These are phyloP conservation scores for Heliocidaris erythrogramma DNA, from an alignment of 35 echinoderm and acorn worm species.

Conservation along the genomic window DNA sequence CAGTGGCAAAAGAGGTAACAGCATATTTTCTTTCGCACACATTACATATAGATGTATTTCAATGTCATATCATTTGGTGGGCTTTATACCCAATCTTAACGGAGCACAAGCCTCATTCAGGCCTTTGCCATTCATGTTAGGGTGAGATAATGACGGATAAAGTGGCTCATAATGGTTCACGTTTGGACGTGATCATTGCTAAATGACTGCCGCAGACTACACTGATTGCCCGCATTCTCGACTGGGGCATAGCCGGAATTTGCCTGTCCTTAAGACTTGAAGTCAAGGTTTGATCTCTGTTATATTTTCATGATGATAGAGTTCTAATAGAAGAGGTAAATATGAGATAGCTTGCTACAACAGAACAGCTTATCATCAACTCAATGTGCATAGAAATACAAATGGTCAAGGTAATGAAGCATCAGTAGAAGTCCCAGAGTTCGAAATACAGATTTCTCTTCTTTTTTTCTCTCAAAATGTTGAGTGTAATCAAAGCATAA, in stretches of 20 bases:
- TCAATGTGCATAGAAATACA: too few species aligned
- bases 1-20: too few species aligned
- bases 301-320: not conserved
- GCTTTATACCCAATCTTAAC: not conserved
- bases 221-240: not conserved
- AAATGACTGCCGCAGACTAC: not conserved
- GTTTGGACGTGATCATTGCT: not conserved
- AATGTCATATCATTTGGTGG: not conserved
- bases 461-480: too few species aligned
- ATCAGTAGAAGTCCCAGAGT: too few species aligned
- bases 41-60: not conserved
- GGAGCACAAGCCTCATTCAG: not conserved
- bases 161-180: not conserved
- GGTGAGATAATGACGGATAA: constrained; percentile 2
- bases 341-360: too few species aligned
- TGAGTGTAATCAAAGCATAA: too few species aligned
- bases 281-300: not conserved
- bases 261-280: not conserved
- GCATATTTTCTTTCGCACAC: not conserved
- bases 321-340: not conserved
- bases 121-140: not conserved
- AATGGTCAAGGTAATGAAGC: too few species aligned
- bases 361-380: too few species aligned
- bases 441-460: too few species aligned
- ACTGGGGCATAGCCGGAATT: not conserved